Evolutionary conservation across 2,797 vertebrate genomes (phyloP).

Genomic region (Characodon lateralis): DNA sequence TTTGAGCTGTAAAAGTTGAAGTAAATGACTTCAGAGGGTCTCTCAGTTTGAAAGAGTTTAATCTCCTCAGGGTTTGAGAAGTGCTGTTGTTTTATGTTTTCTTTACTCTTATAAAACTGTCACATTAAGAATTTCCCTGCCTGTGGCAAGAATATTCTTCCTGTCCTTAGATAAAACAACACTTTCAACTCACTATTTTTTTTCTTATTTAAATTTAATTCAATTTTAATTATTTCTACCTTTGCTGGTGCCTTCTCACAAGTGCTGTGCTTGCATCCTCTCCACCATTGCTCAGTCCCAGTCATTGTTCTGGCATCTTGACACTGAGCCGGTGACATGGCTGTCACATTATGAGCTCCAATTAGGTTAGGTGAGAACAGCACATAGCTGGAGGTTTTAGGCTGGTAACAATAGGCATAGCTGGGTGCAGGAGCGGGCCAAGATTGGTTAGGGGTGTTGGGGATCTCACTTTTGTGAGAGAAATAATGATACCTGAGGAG

Average conservation of each 20-base stretch:
- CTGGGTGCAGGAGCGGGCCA: slow-evolving; percentile 46
- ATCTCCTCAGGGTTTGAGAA: slow-evolving; percentile 10
- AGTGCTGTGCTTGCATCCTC: slow-evolving; percentile 49
- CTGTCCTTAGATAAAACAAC: slow-evolving; percentile 33
- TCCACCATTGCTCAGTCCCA: slow-evolving; percentile 54
- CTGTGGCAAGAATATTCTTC: slow-evolving; percentile 24
- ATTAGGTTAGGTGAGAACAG: slow-evolving; percentile 72
- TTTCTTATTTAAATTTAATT: slow-evolving; percentile 8
- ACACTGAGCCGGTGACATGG: slow-evolving; percentile 70
- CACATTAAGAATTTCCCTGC: slow-evolving; percentile 31
- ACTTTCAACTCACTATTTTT: slow-evolving; percentile 20
- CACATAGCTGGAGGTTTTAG: slow-evolving; percentile 55
- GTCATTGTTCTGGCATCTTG: slow-evolving; percentile 67
- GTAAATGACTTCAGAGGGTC: slow-evolving; percentile 19
- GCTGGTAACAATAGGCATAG: slow-evolving; percentile 59
- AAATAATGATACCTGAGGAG: slow-evolving; percentile 61
- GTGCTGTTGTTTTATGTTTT: slow-evolving; percentile 11
- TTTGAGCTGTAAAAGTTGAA: slow-evolving; percentile 30
- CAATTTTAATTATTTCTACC: neutral
- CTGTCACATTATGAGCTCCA: slow-evolving; percentile 74
- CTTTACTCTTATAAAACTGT: slow-evolving; percentile 21
- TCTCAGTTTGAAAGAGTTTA: slow-evolving; percentile 20
- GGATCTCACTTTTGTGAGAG: slow-evolving; percentile 47
- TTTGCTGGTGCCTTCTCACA: slow-evolving; percentile 51
- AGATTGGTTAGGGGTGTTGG: slow-evolving; percentile 39